Evolutionary conservation across 2,113 vertebrate species (phyloP).

Genomic region (Ascaphus truei): DNA sequence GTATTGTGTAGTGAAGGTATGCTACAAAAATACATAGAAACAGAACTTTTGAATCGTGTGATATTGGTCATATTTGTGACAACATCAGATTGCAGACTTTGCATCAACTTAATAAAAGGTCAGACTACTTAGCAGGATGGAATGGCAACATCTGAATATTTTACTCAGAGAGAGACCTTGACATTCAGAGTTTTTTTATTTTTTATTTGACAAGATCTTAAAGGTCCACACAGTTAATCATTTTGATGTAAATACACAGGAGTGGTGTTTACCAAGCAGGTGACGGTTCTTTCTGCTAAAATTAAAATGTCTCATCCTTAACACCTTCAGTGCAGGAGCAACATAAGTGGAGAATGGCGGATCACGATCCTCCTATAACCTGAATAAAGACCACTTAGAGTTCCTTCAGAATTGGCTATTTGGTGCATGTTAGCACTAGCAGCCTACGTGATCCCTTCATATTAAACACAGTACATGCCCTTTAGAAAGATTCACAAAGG

Average conservation of each 20-base stretch:
- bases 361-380: no score
- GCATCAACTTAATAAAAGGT: slow-evolving; percentile 15
- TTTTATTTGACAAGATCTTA: slow-evolving; percentile 27
- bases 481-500: no score
- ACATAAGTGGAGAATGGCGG: no score
- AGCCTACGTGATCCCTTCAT: no score
- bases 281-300: not conserved
- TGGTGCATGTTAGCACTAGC: no score
- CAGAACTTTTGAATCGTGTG: slow-evolving; percentile 2
- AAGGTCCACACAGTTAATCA: slow-evolving; percentile 31
- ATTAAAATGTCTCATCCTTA: no score
- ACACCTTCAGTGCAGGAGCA: no score
- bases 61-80: slow-evolving; percentile 8
- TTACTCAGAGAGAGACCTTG: slow-evolving; percentile 28
- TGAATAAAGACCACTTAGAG: no score
- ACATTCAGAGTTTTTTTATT: slow-evolving; percentile 17
- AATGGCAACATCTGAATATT: slow-evolving; percentile 21
- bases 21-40: no score
- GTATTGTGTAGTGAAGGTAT: no score
- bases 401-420: no score
- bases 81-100: slow-evolving; percentile 12
- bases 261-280: slow-evolving; percentile 14
- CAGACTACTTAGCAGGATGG: slow-evolving; percentile 7
- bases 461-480: no score
- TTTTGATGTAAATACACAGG: slow-evolving; percentile 19